phyloP scores from a whole-genome alignment of 2,888 invertebrate genomes.

The Siphlonurus alternatus region DNA sequence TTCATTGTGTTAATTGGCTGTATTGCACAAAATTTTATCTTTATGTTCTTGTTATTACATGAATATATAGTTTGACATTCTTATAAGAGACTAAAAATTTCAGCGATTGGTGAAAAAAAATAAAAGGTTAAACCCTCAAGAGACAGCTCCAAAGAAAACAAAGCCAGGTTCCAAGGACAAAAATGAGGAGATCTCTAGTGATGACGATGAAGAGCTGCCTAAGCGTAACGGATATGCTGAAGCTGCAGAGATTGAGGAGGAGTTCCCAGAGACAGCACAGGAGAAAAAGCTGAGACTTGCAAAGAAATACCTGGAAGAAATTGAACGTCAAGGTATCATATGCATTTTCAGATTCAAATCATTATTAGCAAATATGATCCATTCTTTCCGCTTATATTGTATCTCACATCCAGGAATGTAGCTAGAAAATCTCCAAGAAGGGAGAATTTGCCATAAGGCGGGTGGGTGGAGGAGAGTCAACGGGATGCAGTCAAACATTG shows the following conservation, averaged over 20 bases:
- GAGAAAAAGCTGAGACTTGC: constrained; percentile 81
- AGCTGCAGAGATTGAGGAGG: constrained; percentile 18
- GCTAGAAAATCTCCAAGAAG: too few relatives aligned
- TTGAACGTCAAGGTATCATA: constrained; percentile 50
- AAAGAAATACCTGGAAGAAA: constrained; percentile 74
- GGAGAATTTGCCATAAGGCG: too few relatives aligned
- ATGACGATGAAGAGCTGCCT: constrained; percentile 38
- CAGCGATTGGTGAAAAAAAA: constrained; percentile 1
- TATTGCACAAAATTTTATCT: background rate
- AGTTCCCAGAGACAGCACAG: constrained; percentile 54
- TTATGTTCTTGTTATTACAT: background rate
- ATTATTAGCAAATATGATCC: too few relatives aligned
- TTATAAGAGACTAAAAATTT: too few relatives aligned
- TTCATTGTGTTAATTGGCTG: too few relatives aligned
- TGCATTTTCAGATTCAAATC: constrained; percentile 11
- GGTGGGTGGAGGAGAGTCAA: too few relatives aligned
- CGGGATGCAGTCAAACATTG: too few relatives aligned
- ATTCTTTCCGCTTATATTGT: too few relatives aligned
- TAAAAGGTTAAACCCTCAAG: background rate
- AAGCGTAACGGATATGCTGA: constrained; percentile 13
- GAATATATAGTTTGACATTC: too few relatives aligned
- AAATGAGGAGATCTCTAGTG: constrained; percentile 26
- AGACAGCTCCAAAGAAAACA: constrained; percentile 5
- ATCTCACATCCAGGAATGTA: too few relatives aligned
- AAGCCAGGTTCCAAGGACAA: constrained; percentile 14